Conservation (phyloP, 2,113 vertebrate genomes). For the Rhinogobius similis region DNA sequence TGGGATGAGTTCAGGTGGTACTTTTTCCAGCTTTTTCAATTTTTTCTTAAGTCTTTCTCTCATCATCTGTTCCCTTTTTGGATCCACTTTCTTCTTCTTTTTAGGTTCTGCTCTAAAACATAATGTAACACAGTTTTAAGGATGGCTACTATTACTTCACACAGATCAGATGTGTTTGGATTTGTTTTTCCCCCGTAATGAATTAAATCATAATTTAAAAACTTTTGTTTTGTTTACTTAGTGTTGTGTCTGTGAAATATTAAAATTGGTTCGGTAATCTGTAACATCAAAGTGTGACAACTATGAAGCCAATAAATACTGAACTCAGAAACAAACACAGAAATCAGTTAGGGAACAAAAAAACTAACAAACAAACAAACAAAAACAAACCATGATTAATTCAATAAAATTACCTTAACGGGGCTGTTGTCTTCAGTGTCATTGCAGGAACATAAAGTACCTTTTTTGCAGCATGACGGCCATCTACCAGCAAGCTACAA, state of each 20-base stretch:
- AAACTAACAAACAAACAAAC: too few relatives aligned
- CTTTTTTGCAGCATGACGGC: slow-evolving; percentile 47
- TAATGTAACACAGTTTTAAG: not conserved
- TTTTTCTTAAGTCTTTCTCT: slow-evolving; percentile 90
- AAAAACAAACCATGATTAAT: too few relatives aligned
- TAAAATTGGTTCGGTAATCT: too few relatives aligned
- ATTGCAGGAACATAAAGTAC: slow-evolving; percentile 83
- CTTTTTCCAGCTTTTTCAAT: slow-evolving; percentile 86
- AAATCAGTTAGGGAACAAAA: too few relatives aligned
- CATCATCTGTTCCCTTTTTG: slow-evolving; percentile 80
- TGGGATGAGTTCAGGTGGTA: slow-evolving; percentile 88
- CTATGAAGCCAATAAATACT: too few relatives aligned
- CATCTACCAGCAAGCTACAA: slow-evolving; percentile 68
- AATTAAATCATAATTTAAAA: too few relatives aligned
- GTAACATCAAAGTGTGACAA: too few relatives aligned
- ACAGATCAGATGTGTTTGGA: too few relatives aligned
- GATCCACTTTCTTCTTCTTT: slow-evolving; percentile 93
- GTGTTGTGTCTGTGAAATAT: too few relatives aligned
- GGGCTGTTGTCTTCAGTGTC: slow-evolving; percentile 77
- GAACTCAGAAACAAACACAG: too few relatives aligned
- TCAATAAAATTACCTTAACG: slow-evolving; percentile 79
- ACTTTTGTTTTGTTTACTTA: too few relatives aligned
- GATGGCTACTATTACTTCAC: not conserved
- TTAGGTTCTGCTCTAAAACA: slow-evolving; percentile 85
- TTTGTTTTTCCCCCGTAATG: too few relatives aligned